Evolutionary conservation across 2,888 invertebrate species (phyloP), one percentile per base, ranked within the genome.

Genomic region (Cotesia congregata): DNA sequence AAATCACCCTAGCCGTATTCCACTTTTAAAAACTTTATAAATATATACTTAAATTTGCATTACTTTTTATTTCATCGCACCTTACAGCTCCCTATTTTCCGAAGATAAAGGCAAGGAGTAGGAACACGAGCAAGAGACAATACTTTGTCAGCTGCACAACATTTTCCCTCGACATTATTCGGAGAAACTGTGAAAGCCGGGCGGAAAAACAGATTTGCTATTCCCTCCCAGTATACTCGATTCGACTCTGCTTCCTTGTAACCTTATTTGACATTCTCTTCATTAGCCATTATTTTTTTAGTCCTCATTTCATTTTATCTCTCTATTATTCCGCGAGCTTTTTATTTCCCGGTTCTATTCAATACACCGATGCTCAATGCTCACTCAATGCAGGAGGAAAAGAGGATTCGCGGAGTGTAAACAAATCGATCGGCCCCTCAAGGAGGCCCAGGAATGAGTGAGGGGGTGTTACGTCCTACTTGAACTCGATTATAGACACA

Each of bases 41-140:
- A 77, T 80, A 77, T 74, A 79, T 41, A 20, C 50, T 41, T 1
- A 67, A 65, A 67, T 64, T 50, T 65, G 17, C 50, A 60, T 17
- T 60, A 50, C 50, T 39, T 67, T 60, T 68, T 68, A 74, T 69
- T 64, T 70, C 5, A 39, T 59, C 1, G n/a, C 38, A 30, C 30
- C 30, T 20, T 30, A 30, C 30, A 30, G 30, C 30, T 30, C 30
- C 30, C 30, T 30, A 30, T 30, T 30, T 30, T 30, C 30, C 30
- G 30, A 30, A 30, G 30, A 30, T 30, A 30, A 30, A 30, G 30
- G 30, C 3, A 30, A 30, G 3, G 30, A 30, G 30, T 30, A 30
- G 30, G 0, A 30, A 30, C 30, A 30, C 30, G 30, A 30, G 30
- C 30, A 3, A 30, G 6, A n/a, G 50, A 70, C 70, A 70, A 70